These are phyloP conservation scores for Sander lucioperca DNA, from an alignment of 2,113 vertebrate species.

Conservation along the genomic window DNA sequence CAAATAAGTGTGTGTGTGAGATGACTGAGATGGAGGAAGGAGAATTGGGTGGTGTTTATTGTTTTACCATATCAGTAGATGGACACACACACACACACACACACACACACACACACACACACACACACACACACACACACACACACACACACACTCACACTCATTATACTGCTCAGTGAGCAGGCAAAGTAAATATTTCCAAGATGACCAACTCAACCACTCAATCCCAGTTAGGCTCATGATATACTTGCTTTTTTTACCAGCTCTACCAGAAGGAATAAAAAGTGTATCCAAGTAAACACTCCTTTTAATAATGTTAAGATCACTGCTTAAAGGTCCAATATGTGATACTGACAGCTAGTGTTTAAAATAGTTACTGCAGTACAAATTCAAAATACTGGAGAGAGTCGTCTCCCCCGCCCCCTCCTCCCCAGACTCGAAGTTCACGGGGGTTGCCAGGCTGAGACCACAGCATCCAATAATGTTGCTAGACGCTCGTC, in stretches of 20 bases:
- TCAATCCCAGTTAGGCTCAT: slow-evolving; percentile 3
- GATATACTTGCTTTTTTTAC: neutral
- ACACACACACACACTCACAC: neutral
- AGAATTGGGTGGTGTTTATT: slow-evolving; percentile 54
- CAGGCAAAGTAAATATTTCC: slow-evolving; percentile 47
- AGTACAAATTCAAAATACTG: too few relatives aligned
- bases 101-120: slow-evolving; percentile 23
- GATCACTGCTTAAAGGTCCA: too few relatives aligned
- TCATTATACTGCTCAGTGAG: slow-evolving; percentile 29
- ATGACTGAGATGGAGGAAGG: slow-evolving; percentile 32
- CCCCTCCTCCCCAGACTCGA: too few relatives aligned
- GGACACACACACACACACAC: slow-evolving; percentile 35
- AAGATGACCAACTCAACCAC: slow-evolving; percentile 18
- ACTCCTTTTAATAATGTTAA: too few relatives aligned
- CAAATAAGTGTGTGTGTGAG: slow-evolving; percentile 45
- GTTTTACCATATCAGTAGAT: slow-evolving; percentile 54
- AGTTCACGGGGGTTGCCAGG: too few relatives aligned
- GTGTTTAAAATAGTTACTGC: too few relatives aligned
- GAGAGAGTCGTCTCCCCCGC: too few relatives aligned
- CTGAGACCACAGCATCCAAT: too few relatives aligned
- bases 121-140: slow-evolving; percentile 21
- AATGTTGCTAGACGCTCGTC: too few relatives aligned
- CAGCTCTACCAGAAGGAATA: neutral
- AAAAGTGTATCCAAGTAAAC: neutral
- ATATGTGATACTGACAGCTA: too few relatives aligned